Base-by-base conservation (phyloP, 2,113 vertebrate species). In the Ammodytes marinus region DNA sequence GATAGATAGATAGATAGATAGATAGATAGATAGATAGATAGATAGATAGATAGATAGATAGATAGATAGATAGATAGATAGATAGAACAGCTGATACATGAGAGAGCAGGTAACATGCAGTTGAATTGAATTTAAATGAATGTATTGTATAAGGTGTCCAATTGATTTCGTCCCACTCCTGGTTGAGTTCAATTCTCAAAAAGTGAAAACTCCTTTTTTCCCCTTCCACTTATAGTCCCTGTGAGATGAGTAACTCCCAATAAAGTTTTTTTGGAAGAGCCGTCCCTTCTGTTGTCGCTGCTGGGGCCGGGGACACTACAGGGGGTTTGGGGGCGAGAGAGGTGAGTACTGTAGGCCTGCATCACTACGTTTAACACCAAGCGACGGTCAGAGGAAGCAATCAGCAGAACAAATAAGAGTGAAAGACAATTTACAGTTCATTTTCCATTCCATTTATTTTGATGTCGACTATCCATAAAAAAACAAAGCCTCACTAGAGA, bases 191-290 rank as follows among this genome's bases (percentile, higher is more conserved):
- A 85, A 89, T 86, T 83, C 83, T 83, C 65, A 58, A 81, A 77
- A 88, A 83, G 81, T 83, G 64, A 72, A 70, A 84, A 64, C 35
- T 82, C 74, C 69, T 72, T 69, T 69, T 74, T 57, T 14, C 54
- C 46, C 79, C 66, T 79, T 47, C 59, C 81, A 46, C 82, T 84
- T 64, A 57, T 78, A 72, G 40, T 79, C 80, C 58, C 65, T 80
- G 86, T 81, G 69, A 84, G 81, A 90, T 89, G 88, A 90, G 79
- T 90, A 86, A 89, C 54, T 65, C 78, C 40, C 70, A 58, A 55
- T 66, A 57, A 77, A 53, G 2, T 19, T 66, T 27, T 27, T 27
- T 46, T 75, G 63, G 68, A 74, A 17, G 80, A 82, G 15, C 52
- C 58, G n/a, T 69, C 70, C 68, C 77, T 74, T 47, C 70, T 80